These are phyloP conservation scores for Drosophila suboccidentalis DNA, from an alignment of 2,888 invertebrate genomes.

Conservation along the genomic window DNA sequence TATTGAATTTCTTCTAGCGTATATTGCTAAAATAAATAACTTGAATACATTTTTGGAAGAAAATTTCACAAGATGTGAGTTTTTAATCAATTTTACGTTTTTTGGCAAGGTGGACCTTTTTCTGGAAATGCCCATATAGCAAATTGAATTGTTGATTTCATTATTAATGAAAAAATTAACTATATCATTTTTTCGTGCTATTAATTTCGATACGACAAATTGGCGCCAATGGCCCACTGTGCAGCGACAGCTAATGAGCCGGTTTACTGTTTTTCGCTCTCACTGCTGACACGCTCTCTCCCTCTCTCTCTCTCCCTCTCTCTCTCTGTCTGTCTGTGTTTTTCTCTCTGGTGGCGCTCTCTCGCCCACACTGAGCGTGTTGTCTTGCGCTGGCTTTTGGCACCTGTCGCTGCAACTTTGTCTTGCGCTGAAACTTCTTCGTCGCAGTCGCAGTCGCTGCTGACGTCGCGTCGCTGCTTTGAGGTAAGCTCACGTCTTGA, in stretches of 20 bases:
- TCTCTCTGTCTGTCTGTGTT: not conserved
- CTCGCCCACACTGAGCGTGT: conserved; percentile 39
- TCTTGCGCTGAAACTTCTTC: conserved; percentile 64
- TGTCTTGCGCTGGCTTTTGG: conserved; percentile 30
- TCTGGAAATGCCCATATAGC: no score
- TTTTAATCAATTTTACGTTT: no score
- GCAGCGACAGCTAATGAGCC: conserved; percentile 22
- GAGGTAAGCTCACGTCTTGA: conserved; percentile 59
- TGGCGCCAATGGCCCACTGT: not conserved
- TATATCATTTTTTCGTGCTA: not conserved
- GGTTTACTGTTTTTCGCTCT: conserved; percentile 43
- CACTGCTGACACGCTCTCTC: not conserved
- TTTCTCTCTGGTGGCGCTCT: conserved; percentile 12
- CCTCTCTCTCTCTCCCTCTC: not conserved
- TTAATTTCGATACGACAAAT: not conserved
- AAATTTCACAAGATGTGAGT: no score
- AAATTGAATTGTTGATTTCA: not conserved
- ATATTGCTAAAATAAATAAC: no score
- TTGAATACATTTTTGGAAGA: no score
- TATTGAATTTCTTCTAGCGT: no score
- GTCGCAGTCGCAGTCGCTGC: conserved; percentile 18
- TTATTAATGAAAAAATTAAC: not conserved
- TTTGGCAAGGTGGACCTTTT: no score
- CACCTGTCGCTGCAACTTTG: conserved; percentile 72
- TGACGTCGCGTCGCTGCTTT: conserved; percentile 22